These are phyloP conservation scores for Enteromius mattozi DNA, from an alignment of 2,797 vertebrate genomes.

Conservation along the genomic window DNA sequence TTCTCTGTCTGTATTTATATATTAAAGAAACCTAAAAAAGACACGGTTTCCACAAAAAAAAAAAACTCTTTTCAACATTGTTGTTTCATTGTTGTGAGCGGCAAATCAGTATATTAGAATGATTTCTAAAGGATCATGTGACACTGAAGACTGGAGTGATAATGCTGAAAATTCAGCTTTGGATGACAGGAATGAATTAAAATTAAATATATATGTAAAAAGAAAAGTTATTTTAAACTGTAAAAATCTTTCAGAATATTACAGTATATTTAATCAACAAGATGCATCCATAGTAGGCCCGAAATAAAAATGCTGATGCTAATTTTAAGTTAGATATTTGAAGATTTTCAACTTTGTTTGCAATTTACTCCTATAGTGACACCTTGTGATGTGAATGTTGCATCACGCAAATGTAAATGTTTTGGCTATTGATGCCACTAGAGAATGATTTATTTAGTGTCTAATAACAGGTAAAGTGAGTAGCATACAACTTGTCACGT, in stretches of 20 bases:
- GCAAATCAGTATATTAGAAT: not conserved
- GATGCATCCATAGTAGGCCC: not conserved
- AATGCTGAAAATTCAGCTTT: not conserved
- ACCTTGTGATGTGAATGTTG: not conserved
- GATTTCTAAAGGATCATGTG: not conserved
- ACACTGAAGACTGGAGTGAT: not conserved
- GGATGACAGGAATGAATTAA: not conserved
- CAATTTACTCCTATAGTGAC: not conserved
- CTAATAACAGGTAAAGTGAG: not conserved
- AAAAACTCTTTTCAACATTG: not conserved
- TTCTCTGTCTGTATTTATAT: not conserved
- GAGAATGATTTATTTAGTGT: not conserved
- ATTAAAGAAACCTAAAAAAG: not conserved
- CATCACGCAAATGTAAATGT: not conserved
- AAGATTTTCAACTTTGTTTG: too few species aligned
- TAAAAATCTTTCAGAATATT: not conserved
- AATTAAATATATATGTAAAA: not conserved
- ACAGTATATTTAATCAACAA: not conserved
- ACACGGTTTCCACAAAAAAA: not conserved
- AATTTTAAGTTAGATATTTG: too few species aligned
- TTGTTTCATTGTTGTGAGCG: not conserved
- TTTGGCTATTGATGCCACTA: not conserved
- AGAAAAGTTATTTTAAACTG: not conserved
- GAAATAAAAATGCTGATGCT: too few species aligned
- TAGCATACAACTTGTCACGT: not conserved